Conservation (phyloP, 2,113 vertebrate genomes). For the Pungitius pungitius region DNA sequence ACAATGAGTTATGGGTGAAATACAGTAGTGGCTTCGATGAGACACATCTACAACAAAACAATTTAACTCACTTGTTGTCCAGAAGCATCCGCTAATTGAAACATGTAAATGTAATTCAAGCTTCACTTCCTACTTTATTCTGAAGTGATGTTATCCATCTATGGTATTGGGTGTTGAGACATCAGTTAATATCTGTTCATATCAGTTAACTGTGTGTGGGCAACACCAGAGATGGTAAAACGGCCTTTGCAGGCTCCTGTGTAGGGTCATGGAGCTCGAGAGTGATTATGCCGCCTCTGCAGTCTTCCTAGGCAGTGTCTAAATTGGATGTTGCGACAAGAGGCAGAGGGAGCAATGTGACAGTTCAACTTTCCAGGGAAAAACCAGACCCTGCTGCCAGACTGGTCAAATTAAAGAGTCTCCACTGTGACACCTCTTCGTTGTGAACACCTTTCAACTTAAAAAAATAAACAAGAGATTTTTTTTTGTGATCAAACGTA, state of each 20-base stretch:
- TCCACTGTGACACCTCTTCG: constrained; percentile 3
- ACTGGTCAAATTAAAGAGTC: constrained; percentile 37
- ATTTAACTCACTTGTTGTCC: too few relatives aligned
- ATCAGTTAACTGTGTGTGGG: background rate
- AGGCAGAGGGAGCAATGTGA: constrained; percentile 42
- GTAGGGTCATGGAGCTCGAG: constrained; percentile 27
- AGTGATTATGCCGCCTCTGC: constrained; percentile 50
- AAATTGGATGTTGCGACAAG: constrained; percentile 64
- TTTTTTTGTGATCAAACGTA: constrained; percentile 26
- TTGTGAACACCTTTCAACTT: constrained; percentile 3
- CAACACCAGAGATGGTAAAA: constrained; percentile 30
- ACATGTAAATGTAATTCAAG: background rate
- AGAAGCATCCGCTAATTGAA: too few relatives aligned
- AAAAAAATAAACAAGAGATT: background rate
- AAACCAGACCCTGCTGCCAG: constrained; percentile 17
- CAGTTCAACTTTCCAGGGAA: constrained; percentile 50
- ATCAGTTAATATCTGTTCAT: background rate
- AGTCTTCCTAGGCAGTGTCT: constrained; percentile 45
- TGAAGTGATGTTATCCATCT: background rate
- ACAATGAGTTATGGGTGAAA: too few relatives aligned
- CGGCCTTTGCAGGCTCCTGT: constrained; percentile 34
- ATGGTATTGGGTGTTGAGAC: background rate
- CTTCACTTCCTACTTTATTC: background rate
- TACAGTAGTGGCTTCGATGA: background rate
- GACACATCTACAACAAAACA: background rate